A percentile compares a stretch with the other conserved stretches of the same genome.
These are phyloP conservation scores for Candoia aspera DNA, from an alignment of 2,113 vertebrate species.

Conservation along the genomic window DNA sequence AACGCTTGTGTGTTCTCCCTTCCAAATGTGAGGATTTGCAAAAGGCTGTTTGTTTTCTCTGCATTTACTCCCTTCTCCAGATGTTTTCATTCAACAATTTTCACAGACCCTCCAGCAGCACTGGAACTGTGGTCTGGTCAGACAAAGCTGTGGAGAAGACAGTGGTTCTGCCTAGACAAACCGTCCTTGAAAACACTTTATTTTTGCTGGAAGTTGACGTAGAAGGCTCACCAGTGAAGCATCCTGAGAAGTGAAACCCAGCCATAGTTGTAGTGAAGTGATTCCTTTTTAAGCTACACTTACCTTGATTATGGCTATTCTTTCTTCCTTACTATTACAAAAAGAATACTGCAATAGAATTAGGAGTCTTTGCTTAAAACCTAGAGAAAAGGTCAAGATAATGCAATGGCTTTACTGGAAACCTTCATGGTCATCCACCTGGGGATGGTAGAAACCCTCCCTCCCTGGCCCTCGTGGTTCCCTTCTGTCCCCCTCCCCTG, in stretches of 20 bases:
- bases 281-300: not conserved
- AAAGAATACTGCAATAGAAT: no score
- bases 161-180: not conserved
- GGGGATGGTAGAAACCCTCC: no score
- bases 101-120: not conserved
- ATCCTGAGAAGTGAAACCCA: not conserved
- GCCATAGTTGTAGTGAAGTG: not conserved
- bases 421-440: no score
- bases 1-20: not conserved
- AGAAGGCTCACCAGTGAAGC: not conserved
- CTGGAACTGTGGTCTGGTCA: not conserved
- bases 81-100: not conserved
- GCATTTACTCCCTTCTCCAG: constrained; percentile 31
- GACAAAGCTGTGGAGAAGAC: not conserved
- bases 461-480: no score
- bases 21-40: constrained; percentile 16
- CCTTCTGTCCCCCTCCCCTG: no score
- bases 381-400: no score
- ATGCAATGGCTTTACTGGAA: no score
- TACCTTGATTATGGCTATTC: no score
- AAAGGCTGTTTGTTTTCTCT: constrained; percentile 47
- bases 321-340: no score
- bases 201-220: not conserved
- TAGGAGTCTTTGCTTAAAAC: no score
- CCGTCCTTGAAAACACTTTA: not conserved